Conservation (phyloP, 2,888 invertebrate species). For the Lomographa bimaculata region DNA sequence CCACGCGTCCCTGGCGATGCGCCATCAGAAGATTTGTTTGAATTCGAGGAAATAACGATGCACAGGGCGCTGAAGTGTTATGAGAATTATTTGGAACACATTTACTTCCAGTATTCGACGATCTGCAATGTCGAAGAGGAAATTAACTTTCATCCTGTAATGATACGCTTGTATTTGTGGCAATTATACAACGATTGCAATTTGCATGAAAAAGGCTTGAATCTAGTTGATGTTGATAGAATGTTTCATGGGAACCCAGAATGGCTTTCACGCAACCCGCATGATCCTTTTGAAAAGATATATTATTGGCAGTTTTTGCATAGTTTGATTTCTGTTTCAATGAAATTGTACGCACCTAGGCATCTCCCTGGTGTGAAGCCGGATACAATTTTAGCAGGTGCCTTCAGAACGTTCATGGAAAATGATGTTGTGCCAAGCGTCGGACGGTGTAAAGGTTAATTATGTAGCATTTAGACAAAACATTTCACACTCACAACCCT, state of each 20-base stretch:
- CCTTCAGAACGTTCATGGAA: constrained; percentile 80
- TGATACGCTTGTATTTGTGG: constrained; percentile 84
- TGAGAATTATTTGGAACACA: constrained; percentile 69
- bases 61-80: constrained; percentile 71
- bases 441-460: constrained; percentile 67
- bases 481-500: too few species aligned
- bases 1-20: constrained; percentile 15
- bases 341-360: constrained; percentile 67
- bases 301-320: constrained; percentile 86
- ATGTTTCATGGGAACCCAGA: constrained; percentile 72
- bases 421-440: constrained; percentile 67
- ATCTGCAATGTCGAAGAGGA: constrained; percentile 65
- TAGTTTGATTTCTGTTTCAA: constrained; percentile 77
- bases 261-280: constrained; percentile 67
- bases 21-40: constrained; percentile 46
- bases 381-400: constrained; percentile 76
- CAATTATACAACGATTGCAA: constrained; percentile 84
- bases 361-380: constrained; percentile 56
- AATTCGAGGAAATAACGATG: constrained; percentile 72
- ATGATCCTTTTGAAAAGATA: constrained; percentile 84
- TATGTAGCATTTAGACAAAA: too few species aligned
- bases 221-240: constrained; percentile 78
- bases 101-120: constrained; percentile 80
- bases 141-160: constrained; percentile 62
- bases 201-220: constrained; percentile 72